Conservation (phyloP, 2,113 vertebrate genomes). For the Sigmodon hispidus region DNA sequence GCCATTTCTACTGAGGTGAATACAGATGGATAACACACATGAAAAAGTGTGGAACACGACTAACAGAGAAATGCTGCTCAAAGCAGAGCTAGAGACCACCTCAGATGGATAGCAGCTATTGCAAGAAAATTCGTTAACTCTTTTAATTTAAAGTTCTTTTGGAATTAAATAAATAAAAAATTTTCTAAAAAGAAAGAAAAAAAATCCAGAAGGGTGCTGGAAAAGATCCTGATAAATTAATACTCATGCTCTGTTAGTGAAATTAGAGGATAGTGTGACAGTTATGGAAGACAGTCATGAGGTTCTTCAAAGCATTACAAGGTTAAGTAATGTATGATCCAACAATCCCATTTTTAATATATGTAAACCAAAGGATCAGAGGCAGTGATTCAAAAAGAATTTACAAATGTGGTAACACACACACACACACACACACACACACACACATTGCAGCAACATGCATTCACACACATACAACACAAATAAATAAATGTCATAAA, state of each 20-base stretch:
- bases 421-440: not conserved
- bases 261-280: not conserved
- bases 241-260: not conserved
- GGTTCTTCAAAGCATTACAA: not conserved
- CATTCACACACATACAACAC: not conserved
- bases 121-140: not conserved
- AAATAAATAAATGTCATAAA: not conserved
- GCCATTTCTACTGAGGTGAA: not conserved
- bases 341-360: not conserved
- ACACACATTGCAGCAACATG: not conserved
- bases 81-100: not conserved
- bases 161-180: not conserved
- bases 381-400: not conserved
- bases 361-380: not conserved
- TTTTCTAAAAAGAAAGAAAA: not conserved
- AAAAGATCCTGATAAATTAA: not conserved
- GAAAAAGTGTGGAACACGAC: not conserved
- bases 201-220: not conserved
- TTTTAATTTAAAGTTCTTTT: not conserved
- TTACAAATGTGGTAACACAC: not conserved
- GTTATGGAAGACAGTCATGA: not conserved
- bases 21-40: not conserved
- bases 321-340: not conserved
- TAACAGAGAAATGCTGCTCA: not conserved
- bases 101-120: not conserved